These are phyloP conservation scores for Poeciliopsis occidentalis DNA, from an alignment of 2,113 vertebrate genomes.

Conservation along the genomic window DNA sequence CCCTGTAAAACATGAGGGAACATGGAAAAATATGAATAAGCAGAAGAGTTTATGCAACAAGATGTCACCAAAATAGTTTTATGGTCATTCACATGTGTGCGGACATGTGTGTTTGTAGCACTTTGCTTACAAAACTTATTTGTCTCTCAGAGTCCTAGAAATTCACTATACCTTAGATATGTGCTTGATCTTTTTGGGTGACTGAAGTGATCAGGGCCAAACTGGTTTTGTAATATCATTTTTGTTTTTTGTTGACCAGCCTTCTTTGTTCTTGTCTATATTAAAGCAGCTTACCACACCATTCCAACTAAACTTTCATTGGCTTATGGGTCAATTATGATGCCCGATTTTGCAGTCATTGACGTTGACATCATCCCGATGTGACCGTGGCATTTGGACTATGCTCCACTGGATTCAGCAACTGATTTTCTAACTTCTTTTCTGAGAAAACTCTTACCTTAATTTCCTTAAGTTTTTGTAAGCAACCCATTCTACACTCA, in stretches of 20 bases:
- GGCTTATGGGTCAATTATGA: not conserved
- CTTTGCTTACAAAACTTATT: not conserved
- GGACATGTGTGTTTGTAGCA: not conserved
- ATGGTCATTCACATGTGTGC: not conserved
- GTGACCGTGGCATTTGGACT: too few relatives aligned
- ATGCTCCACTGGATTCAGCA: too few relatives aligned
- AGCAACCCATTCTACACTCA: not conserved
- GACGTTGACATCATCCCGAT: too few relatives aligned
- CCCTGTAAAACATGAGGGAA: conserved; percentile 38
- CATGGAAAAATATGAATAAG: not conserved
- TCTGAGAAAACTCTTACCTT: too few relatives aligned
- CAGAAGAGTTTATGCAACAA: conserved; percentile 7
- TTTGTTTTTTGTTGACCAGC: not conserved
- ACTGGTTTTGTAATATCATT: not conserved
- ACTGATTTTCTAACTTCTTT: too few relatives aligned
- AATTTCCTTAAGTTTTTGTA: not conserved
- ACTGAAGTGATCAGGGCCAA: not conserved
- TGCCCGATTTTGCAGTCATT: not conserved
- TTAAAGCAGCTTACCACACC: not conserved
- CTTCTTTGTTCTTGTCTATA: not conserved
- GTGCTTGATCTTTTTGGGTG: too few relatives aligned
- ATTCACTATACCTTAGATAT: not conserved
- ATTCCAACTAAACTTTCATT: not conserved
- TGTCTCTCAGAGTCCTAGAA: not conserved
- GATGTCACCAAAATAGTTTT: not conserved